phyloP scores from a whole-genome alignment of 2,888 invertebrate genomes.

The Agriopis leucophaearia region DNA sequence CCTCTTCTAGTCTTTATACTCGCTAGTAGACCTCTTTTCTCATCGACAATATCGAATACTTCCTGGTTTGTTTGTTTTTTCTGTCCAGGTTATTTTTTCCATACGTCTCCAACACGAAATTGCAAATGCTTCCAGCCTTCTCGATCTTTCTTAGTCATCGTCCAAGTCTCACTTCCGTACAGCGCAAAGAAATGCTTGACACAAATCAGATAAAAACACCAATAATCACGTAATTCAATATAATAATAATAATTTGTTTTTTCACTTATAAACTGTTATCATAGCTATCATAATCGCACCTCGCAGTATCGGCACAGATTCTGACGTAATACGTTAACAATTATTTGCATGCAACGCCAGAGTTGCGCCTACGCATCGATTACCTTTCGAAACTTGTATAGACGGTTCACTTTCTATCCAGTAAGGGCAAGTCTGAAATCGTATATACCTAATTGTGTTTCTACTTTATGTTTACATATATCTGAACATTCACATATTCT shows the following conservation, averaged over 20 bases:
- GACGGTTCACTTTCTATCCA: slow-evolving; percentile 74
- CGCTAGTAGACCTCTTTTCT: too few relatives aligned
- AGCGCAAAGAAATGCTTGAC: too few relatives aligned
- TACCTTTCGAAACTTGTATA: slow-evolving; percentile 67
- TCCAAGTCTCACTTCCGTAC: too few relatives aligned
- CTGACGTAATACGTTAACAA: slow-evolving; percentile 37
- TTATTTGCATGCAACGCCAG: slow-evolving; percentile 47
- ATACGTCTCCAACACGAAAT: too few relatives aligned
- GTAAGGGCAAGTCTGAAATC: slow-evolving; percentile 26
- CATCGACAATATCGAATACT: too few relatives aligned
- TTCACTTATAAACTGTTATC: not conserved
- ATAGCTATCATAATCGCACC: slow-evolving; percentile 5
- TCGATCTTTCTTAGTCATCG: too few relatives aligned
- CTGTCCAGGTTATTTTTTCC: too few relatives aligned
- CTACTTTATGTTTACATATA: too few relatives aligned
- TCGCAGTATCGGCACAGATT: slow-evolving; percentile 17
- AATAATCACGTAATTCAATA: not conserved
- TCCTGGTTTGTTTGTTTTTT: too few relatives aligned
- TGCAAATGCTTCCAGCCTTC: too few relatives aligned
- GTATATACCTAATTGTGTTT: not conserved
- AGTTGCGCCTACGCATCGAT: slow-evolving; percentile 62
- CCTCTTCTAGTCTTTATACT: too few relatives aligned
- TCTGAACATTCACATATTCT: too few relatives aligned
- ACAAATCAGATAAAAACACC: not conserved
- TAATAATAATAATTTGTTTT: not conserved